These are phyloP conservation scores for Corythornis leucogaster DNA, from an alignment of 2,797 vertebrate genomes.

Conservation along the genomic window DNA sequence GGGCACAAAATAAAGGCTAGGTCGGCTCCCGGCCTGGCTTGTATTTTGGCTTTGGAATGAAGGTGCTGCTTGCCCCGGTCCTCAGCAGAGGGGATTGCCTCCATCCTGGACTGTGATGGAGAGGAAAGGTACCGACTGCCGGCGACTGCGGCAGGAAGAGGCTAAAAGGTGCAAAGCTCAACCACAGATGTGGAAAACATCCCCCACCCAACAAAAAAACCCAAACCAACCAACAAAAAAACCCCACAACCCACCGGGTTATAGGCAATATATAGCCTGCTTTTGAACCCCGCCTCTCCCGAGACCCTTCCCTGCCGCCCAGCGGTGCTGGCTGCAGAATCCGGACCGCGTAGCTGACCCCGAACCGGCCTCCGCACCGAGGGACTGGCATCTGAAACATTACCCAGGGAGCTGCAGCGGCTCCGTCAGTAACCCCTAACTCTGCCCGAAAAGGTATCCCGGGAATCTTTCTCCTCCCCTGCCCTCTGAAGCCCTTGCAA, in stretches of 20 bases:
- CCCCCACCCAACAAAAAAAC: fast-evolving
- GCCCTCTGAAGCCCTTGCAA: not conserved
- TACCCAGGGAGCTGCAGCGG: not conserved
- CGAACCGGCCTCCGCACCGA: not conserved
- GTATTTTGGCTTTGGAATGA: not conserved
- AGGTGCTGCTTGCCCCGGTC: not conserved
- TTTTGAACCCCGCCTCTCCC: not conserved
- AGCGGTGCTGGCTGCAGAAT: not conserved
- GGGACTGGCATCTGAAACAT: not conserved
- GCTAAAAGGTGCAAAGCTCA: not conserved
- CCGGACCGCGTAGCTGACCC: not conserved
- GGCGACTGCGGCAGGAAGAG: fast-evolving
- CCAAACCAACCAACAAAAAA: not conserved
- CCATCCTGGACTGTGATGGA: not conserved
- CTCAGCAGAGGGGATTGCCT: not conserved
- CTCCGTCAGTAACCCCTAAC: not conserved
- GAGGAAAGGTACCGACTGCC: not conserved
- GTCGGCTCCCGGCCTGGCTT: not conserved
- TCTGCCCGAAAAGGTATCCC: not conserved
- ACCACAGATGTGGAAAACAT: not conserved
- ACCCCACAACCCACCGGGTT: not conserved
- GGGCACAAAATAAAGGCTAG: not conserved
- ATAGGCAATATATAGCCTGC: no score
- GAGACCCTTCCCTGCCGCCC: not conserved
- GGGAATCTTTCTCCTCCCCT: not conserved